Conservation (phyloP, 2,113 vertebrate species). For the Garra rufa region DNA sequence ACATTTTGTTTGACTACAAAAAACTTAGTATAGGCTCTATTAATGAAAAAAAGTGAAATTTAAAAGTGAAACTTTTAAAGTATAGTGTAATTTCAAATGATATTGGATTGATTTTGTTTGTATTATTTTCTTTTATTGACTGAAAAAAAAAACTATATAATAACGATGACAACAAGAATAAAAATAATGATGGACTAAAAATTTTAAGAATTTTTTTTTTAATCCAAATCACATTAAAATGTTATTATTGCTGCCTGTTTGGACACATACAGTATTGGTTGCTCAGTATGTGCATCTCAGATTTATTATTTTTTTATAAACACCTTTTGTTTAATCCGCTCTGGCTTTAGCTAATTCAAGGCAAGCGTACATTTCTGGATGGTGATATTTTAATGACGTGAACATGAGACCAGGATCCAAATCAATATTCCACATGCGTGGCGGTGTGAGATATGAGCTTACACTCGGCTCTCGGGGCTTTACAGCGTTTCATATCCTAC, state of each 20-base stretch:
- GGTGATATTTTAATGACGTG: constrained; percentile 1
- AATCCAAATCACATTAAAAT: neutral
- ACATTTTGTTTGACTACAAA: no score
- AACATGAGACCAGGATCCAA: constrained; percentile 26
- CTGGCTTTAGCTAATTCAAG: neutral
- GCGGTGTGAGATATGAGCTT: constrained; percentile 47
- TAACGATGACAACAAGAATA: no score
- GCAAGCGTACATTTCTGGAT: neutral
- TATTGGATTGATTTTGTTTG: no score
- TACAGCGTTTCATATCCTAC: constrained; percentile 63
- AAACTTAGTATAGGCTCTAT: no score
- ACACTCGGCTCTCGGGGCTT: constrained; percentile 37
- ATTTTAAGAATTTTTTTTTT: neutral
- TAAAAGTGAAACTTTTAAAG: no score
- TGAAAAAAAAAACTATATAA: no score
- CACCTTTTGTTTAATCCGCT: neutral
- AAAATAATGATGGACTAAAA: neutral
- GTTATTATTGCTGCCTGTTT: neutral
- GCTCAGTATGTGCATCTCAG: neutral
- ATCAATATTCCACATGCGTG: constrained; percentile 3
- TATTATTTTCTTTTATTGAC: no score
- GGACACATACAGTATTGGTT: neutral
- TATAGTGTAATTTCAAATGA: no score
- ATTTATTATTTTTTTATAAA: neutral
- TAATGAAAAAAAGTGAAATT: no score